phyloP scores from a whole-genome alignment of 2,113 vertebrate genomes.

The Cacatua alba region DNA sequence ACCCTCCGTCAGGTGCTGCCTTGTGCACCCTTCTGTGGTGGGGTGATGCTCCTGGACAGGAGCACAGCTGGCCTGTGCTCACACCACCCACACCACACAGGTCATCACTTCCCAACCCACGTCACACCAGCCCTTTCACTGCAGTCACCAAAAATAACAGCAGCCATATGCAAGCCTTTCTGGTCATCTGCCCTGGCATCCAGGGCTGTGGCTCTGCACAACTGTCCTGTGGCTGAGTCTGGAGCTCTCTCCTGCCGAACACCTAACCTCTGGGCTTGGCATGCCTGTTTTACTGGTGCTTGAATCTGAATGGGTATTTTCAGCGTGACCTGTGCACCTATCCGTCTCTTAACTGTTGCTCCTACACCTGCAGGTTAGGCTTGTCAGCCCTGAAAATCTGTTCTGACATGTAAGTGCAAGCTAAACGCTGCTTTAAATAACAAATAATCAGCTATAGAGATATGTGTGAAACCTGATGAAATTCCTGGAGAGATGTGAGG shows the following conservation, averaged over 20 bases:
- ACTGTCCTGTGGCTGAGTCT: fast-evolving
- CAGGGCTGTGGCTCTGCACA: not conserved
- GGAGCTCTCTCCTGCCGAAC: not conserved
- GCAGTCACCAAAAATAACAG: not conserved
- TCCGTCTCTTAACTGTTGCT: not conserved
- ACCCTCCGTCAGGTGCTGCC: fast-evolving
- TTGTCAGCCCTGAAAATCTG: not conserved
- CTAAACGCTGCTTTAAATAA: not conserved
- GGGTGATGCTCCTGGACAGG: not conserved
- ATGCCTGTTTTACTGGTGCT: not conserved
- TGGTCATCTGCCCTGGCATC: not conserved
- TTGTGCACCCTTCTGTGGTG: not conserved
- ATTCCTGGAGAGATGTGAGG: not conserved
- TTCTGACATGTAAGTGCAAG: not conserved
- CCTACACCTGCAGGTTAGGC: not conserved
- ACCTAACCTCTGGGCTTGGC: not conserved
- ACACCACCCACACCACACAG: not conserved
- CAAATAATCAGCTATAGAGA: not conserved
- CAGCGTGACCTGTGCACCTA: not conserved
- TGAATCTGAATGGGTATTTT: not conserved
- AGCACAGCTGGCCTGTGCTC: not conserved
- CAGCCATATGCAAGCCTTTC: fast-evolving
- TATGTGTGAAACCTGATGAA: not conserved
- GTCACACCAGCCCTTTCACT: not conserved
- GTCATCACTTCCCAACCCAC: not conserved